Conservation (phyloP, 2,113 vertebrate species). For the Osmerus mordax region DNA sequence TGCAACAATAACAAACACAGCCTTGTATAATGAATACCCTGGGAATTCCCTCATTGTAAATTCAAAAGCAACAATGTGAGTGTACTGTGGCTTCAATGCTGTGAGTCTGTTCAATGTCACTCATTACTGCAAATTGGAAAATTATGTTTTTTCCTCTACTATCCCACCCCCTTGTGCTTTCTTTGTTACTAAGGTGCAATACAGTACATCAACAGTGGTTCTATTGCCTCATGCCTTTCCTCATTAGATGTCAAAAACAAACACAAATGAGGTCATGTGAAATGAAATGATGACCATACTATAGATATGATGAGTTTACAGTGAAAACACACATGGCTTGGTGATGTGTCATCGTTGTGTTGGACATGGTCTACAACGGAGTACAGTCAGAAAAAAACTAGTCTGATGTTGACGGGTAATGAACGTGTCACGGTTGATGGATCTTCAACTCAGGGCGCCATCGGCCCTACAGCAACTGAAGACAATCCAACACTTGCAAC, state of each 20-base stretch:
- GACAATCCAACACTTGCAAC: conserved; percentile 51
- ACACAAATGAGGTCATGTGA: too few species aligned
- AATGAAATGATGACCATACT: too few species aligned
- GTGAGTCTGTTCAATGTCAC: conserved; percentile 36
- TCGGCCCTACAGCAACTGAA: conserved; percentile 52
- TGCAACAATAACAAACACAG: conserved; percentile 65
- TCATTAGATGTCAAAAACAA: too few species aligned
- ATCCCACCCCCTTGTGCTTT: too few species aligned
- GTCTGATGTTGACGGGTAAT: conserved; percentile 59
- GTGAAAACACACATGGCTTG: conserved; percentile 5
- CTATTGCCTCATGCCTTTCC: too few species aligned
- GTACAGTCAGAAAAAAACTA: conserved; percentile 54
- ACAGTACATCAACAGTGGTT: too few species aligned
- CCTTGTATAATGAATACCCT: conserved; percentile 57
- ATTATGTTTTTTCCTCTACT: neutral
- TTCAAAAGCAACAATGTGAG: conserved; percentile 56
- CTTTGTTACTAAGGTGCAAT: too few species aligned
- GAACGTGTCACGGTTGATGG: conserved; percentile 66
- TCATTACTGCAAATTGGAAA: conserved; percentile 42
- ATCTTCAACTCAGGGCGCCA: conserved; percentile 53
- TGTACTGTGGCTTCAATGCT: conserved; percentile 36
- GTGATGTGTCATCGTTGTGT: conserved; percentile 46
- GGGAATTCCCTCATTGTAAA: conserved; percentile 61
- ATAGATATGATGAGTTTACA: too few species aligned
- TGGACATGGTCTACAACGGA: conserved; percentile 50